These are phyloP conservation scores for Meloidogyne chitwoodi DNA, from an alignment of 1,140 invertebrate genomes.

Conservation along the genomic window DNA sequence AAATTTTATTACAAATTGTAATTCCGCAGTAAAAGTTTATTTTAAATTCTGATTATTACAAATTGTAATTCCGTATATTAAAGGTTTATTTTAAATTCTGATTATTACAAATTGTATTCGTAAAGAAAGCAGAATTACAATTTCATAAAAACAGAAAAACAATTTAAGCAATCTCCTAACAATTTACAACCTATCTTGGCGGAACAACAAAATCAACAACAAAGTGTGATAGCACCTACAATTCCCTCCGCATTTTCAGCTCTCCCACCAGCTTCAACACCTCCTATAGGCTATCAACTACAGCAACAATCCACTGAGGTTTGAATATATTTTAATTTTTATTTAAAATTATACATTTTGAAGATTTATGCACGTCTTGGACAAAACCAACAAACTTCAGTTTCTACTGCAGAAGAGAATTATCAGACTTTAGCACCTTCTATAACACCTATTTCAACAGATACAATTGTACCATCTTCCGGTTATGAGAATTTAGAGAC, in stretches of 20 bases:
- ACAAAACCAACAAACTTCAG: not conserved
- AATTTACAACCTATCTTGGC: not conserved
- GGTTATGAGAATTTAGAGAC: not conserved
- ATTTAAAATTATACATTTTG: too few relatives aligned
- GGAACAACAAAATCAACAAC: not conserved
- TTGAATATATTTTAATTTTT: not conserved
- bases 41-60: too few relatives aligned
- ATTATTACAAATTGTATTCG: too few relatives aligned
- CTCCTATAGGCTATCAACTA: not conserved
- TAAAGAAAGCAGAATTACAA: too few relatives aligned
- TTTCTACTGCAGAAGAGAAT: not conserved
- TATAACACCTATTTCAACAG: not conserved
- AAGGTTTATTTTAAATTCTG: too few relatives aligned
- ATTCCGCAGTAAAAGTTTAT: too few relatives aligned
- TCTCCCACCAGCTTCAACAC: not conserved
- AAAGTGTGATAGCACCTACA: not conserved
- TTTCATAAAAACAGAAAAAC: too few relatives aligned
- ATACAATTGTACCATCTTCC: not conserved
- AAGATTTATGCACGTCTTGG: not conserved
- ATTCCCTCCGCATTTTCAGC: not conserved
- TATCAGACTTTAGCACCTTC: not conserved
- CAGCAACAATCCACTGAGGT: not conserved
- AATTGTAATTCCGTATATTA: too few relatives aligned
- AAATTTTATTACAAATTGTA: too few relatives aligned
- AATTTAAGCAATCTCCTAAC: not conserved